phyloP scores from a whole-genome alignment of 30 jellyfish, hydroid and myxozoan genomes.

The Turritopsis dohrnii region DNA sequence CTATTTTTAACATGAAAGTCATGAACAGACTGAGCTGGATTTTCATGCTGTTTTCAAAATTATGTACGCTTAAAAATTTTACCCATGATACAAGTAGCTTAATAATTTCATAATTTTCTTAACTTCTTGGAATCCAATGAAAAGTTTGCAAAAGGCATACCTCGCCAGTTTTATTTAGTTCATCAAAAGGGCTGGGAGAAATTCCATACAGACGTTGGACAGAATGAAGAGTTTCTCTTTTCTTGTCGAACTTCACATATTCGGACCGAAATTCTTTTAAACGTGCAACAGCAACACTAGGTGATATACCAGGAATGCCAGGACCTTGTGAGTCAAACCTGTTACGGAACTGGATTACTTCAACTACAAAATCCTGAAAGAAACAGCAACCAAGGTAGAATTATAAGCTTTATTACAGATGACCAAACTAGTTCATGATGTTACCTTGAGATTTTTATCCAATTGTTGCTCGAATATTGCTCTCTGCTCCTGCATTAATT shows the following conservation, averaged over 20 bases:
- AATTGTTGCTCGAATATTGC: constrained; percentile 65
- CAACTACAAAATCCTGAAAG: constrained; percentile 68
- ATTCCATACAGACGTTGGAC: constrained; percentile 62
- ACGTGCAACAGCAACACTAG: constrained; percentile 63
- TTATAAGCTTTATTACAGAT: too few relatives aligned
- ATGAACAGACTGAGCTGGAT: too few relatives aligned
- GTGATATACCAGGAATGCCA: constrained; percentile 71
- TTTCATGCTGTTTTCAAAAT: too few relatives aligned
- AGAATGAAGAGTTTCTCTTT: constrained; percentile 56
- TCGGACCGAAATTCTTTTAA: constrained; percentile 48
- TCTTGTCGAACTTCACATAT: constrained; percentile 38
- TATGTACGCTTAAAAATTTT: too few relatives aligned
- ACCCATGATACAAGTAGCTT: too few relatives aligned
- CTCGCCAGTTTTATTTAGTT: constrained; percentile 73
- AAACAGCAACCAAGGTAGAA: background rate
- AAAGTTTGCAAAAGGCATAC: constrained; percentile 16
- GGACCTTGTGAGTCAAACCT: constrained; percentile 90
- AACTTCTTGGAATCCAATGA: background rate
- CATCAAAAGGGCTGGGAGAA: constrained; percentile 70
- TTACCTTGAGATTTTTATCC: constrained; percentile 70
- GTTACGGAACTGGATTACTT: constrained; percentile 73
- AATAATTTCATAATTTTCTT: background rate
- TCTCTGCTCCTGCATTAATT: constrained; percentile 52
- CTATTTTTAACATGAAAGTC: too few relatives aligned
- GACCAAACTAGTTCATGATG: too few relatives aligned